These are phyloP conservation scores for Pterocles burchelli DNA, from an alignment of 2,113 vertebrate genomes.

Conservation along the genomic window DNA sequence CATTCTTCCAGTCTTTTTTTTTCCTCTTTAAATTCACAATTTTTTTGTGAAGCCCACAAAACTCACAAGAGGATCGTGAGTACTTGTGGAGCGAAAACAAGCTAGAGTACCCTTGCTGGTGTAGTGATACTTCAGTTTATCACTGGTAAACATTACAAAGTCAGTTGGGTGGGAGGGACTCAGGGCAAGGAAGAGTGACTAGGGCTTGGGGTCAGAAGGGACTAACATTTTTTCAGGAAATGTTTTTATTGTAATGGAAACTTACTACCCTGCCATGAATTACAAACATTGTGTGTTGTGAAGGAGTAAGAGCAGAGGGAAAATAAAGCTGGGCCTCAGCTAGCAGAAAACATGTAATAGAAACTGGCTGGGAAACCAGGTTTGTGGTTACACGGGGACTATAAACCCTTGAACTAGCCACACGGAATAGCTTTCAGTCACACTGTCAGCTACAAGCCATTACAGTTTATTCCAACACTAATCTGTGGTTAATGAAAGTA, in stretches of 20 bases:
- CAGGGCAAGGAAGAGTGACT: not conserved
- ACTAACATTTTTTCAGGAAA: not conserved
- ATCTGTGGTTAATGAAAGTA: not conserved
- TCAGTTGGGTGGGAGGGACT: not conserved
- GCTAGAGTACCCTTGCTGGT: not conserved
- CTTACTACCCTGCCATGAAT: not conserved
- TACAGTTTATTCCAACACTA: not conserved
- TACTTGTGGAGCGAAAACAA: not conserved
- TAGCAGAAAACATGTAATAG: not conserved
- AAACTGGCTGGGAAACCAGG: not conserved
- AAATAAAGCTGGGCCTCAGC: conserved; percentile 7
- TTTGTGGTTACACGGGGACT: not conserved
- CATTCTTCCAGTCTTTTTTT: not conserved
- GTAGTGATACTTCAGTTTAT: not conserved
- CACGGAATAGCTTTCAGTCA: not conserved
- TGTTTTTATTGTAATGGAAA: not conserved
- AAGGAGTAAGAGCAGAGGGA: not conserved
- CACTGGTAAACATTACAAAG: not conserved
- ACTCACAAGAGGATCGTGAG: not conserved
- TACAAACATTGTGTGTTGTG: not conserved
- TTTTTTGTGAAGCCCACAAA: not conserved
- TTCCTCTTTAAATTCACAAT: not conserved
- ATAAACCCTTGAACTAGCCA: not conserved
- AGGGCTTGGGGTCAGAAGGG: not conserved
- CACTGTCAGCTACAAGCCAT: not conserved